Conservation (phyloP, 2,113 vertebrate species). For the Oreocharis arfaki region DNA sequence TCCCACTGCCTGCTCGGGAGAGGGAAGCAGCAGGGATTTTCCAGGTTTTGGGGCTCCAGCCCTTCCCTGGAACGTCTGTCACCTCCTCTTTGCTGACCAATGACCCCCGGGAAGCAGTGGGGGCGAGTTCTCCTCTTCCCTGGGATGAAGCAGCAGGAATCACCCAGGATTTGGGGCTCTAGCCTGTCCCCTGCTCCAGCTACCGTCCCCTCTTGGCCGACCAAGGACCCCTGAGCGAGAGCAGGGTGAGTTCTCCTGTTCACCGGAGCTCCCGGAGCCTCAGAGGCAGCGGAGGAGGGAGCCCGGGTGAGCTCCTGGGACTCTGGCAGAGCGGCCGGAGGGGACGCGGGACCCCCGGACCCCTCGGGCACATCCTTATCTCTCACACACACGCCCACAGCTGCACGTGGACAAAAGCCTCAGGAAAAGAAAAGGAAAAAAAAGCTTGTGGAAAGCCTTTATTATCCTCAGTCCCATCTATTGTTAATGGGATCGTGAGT, state of each 20-base stretch:
- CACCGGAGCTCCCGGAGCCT: neutral
- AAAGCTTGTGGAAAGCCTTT: neutral
- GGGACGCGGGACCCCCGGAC: rapidly evolving
- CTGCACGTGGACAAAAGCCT: neutral
- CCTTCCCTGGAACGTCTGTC: rapidly evolving
- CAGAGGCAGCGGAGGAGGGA: neutral
- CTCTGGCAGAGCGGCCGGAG: rapidly evolving
- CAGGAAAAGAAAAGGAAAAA: rapidly evolving
- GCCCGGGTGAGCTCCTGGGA: neutral
- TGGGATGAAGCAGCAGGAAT: neutral
- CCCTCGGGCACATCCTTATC: neutral
- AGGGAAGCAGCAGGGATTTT: neutral
- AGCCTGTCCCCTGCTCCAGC: neutral
- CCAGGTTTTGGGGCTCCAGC: neutral
- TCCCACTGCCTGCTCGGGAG: neutral
- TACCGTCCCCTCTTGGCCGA: neutral
- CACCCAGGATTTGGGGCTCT: neutral
- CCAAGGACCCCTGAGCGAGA: neutral
- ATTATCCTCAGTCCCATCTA: constrained; percentile 44
- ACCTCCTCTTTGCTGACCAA: neutral
- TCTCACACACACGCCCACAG: neutral
- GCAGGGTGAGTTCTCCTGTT: neutral
- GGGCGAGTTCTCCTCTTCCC: neutral
- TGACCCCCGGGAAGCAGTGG: rapidly evolving
- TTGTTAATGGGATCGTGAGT: neutral